phyloP scores from a whole-genome alignment of 2,797 vertebrate genomes.

The Anomalospiza imberbis region DNA sequence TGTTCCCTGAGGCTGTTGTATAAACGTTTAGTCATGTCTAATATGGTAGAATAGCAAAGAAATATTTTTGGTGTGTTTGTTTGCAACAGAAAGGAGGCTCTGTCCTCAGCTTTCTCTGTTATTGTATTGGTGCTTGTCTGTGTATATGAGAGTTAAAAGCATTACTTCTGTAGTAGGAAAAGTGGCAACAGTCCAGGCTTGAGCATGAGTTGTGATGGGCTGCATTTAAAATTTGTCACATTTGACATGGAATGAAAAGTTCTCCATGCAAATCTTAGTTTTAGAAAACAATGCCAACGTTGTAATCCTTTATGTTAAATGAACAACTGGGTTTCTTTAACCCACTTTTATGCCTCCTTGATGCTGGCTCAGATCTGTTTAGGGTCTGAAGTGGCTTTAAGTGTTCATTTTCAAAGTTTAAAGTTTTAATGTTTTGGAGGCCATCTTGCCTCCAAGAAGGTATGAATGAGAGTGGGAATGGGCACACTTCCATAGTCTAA shows the following conservation, averaged over 20 bases:
- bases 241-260: neutral
- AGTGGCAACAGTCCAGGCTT: neutral
- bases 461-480: neutral
- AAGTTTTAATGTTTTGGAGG: neutral
- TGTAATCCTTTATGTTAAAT: neutral
- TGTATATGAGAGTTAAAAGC: neutral
- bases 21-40: neutral
- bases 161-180: conserved; percentile 16
- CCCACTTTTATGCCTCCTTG: neutral
- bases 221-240: neutral
- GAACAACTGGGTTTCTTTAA: neutral
- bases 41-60: neutral
- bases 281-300: neutral
- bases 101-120: conserved; percentile 2
- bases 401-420: neutral
- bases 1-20: neutral
- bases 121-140: neutral
- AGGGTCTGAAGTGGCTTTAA: neutral
- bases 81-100: neutral
- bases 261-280: neutral
- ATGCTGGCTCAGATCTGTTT: neutral
- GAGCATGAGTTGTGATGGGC: neutral
- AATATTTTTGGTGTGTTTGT: neutral
- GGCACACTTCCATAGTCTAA: neutral
- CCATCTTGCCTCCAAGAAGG: neutral